phyloP scores from a whole-genome alignment of 2,888 invertebrate species.

The Sphinx pinastri region DNA sequence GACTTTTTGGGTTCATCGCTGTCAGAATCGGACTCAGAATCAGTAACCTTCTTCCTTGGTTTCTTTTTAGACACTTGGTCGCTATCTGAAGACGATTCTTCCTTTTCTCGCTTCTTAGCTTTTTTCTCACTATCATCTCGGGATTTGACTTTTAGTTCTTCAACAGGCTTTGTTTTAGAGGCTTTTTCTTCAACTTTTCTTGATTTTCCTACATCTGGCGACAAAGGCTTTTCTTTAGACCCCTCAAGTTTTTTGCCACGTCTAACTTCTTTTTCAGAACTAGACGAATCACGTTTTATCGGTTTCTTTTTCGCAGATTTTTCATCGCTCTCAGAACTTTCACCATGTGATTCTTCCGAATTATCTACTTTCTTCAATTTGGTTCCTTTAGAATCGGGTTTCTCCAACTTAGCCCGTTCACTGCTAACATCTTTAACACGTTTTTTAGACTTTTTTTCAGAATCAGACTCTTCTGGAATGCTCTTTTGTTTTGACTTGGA shows the following conservation, averaged over 20 bases:
- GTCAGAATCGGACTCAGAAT: constrained; percentile 86
- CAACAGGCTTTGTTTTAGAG: constrained; percentile 74
- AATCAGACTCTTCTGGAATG: constrained; percentile 77
- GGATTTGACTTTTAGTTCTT: constrained; percentile 81
- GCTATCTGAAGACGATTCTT: constrained; percentile 82
- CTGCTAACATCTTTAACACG: constrained; percentile 65
- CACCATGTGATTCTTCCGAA: constrained; percentile 74
- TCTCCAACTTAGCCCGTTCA: constrained; percentile 70
- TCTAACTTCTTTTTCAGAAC: constrained; percentile 74
- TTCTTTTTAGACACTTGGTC: constrained; percentile 81
- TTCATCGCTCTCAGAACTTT: constrained; percentile 78
- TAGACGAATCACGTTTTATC: constrained; percentile 72
- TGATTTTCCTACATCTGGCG: constrained; percentile 67
- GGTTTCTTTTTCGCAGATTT: constrained; percentile 80
- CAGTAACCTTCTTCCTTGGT: constrained; percentile 83
- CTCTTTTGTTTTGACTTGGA: constrained; percentile 77
- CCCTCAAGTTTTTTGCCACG: constrained; percentile 69
- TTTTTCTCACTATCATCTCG: constrained; percentile 86
- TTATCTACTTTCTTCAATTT: constrained; percentile 73
- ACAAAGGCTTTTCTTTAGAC: constrained; percentile 66
- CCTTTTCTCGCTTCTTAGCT: constrained; percentile 84
- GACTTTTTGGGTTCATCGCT: constrained; percentile 86
- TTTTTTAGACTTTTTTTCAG: constrained; percentile 73
- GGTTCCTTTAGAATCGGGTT: constrained; percentile 59
- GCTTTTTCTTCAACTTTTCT: constrained; percentile 71